phyloP scores from a whole-genome alignment of 2,113 vertebrate species.

The Grammomys surdaster region DNA sequence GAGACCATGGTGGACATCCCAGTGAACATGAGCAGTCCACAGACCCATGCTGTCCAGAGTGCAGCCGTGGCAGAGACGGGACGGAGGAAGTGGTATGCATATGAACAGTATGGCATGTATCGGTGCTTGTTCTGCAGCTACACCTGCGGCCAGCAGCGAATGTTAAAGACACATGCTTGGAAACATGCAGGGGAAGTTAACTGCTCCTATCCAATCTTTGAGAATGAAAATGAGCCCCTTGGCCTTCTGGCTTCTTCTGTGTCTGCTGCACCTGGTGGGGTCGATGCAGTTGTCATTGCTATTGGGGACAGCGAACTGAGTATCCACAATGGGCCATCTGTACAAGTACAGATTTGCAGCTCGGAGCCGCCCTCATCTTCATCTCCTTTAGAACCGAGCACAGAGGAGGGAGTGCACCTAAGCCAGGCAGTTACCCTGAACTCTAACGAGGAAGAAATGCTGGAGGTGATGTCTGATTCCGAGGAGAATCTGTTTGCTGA shows the following conservation, averaged over 20 bases:
- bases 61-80: slow-evolving; percentile 73
- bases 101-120: slow-evolving; percentile 96
- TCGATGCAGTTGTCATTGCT: slow-evolving; percentile 91
- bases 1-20: slow-evolving; percentile 73
- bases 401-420: slow-evolving; percentile 76
- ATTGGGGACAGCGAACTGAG: slow-evolving; percentile 87
- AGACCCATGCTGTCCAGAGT: slow-evolving; percentile 14
- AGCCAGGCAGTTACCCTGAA: slow-evolving; percentile 78
- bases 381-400: slow-evolving; percentile 44
- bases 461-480: slow-evolving; percentile 89
- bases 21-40: slow-evolving; percentile 73
- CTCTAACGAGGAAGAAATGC: slow-evolving; percentile 85
- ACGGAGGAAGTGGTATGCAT: slow-evolving; percentile 95
- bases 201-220: slow-evolving; percentile 98
- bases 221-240: slow-evolving; percentile 90
- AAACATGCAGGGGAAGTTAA: slow-evolving; percentile 97
- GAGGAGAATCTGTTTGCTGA: slow-evolving; percentile 89
- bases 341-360: slow-evolving; percentile 91
- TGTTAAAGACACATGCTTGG: slow-evolving; percentile 98
- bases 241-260: slow-evolving; percentile 81
- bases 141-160: slow-evolving; percentile 97
- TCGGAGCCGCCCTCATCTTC: slow-evolving; percentile 81
- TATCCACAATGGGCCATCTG: slow-evolving; percentile 85
- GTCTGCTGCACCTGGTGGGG: slow-evolving; percentile 74
- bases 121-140: slow-evolving; percentile 98